Conservation (phyloP, 2,113 vertebrate species). For the Sus scrofa region DNA sequence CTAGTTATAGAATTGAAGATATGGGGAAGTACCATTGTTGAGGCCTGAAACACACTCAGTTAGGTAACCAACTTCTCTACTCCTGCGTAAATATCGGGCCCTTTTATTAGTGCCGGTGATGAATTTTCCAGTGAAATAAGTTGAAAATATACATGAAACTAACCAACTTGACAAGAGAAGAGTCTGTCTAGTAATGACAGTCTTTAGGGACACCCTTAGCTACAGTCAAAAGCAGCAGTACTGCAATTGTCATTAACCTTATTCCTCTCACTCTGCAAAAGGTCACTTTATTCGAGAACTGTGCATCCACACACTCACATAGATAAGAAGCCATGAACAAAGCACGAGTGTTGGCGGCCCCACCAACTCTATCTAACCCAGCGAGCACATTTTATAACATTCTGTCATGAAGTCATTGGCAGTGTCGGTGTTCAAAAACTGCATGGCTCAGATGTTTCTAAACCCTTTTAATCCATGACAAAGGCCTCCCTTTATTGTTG, state of each 20-base stretch:
- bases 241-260: conserved; percentile 86
- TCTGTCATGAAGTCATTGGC: conserved; percentile 89
- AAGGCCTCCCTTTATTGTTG: conserved; percentile 88
- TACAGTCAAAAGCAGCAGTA: conserved; percentile 76
- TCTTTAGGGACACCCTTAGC: conserved; percentile 75
- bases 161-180: conserved; percentile 72
- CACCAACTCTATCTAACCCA: conserved; percentile 82
- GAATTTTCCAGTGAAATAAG: conserved; percentile 11
- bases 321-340: conserved; percentile 86
- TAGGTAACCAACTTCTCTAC: neutral
- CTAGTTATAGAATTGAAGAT: neutral
- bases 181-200: conserved; percentile 81
- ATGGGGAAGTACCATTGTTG: neutral
- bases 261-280: conserved; percentile 84
- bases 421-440: conserved; percentile 86
- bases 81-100: neutral
- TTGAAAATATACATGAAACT: neutral
- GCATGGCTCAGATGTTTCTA: conserved; percentile 89
- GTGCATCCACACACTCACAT: conserved; percentile 67
- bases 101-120: neutral
- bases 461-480: conserved; percentile 90
- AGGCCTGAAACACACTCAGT: neutral
- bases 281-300: conserved; percentile 82
- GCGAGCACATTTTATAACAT: conserved; percentile 86
- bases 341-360: conserved; percentile 80